Evolutionary conservation across 2,888 invertebrate species (phyloP), one percentile per base, ranked within the genome.

Genomic region (Stenolophus ochropezus): DNA sequence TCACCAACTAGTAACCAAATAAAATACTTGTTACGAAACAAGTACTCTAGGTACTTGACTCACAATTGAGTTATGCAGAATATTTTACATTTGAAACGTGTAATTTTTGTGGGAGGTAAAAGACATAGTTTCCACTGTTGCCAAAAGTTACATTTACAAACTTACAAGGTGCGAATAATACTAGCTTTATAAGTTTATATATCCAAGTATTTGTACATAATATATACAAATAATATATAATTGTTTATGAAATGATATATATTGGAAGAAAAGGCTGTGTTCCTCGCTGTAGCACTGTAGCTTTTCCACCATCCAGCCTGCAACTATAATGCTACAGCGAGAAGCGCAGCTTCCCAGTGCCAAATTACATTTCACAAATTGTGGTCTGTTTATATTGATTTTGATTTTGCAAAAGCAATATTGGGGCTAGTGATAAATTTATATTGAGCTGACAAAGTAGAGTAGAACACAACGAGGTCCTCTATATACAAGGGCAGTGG

Each of bases 361-460:
- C 76, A 76, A 76, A 76, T 69, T 69, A 33, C 65, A 69, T 69
- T 69, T 69, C 65, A 73, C 49, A 73, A 49, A 73, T 73, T 73
- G 47, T 47, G 73, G 73, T 73, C 49, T 73, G 73, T 73, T 71
- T 49, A 49, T 69, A 49, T 73, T 58, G 42, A 27, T 75, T 47
- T 78, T 79, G 25, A 79, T 79, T 79, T 79, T 79, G 79, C 79
- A 69, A 69, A 79, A 79, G 33, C 76, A 51, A 69, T 79, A 79
- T 78, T 69, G 47, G 79, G 77, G 79, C 79, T 79, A 79, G 79
- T 79, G 79, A 79, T 49, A 71, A 79, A 65, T 65, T 61, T 65
- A 78, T 79, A 79, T 69, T 53, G 49, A 73, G 73, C 73, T 73
- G 49, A 73, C 47, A 69, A 73, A 8, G 49, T 73, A 73, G 73